phyloP scores from a whole-genome alignment of 2,113 vertebrate species.

The Hemibagrus wyckioides region DNA sequence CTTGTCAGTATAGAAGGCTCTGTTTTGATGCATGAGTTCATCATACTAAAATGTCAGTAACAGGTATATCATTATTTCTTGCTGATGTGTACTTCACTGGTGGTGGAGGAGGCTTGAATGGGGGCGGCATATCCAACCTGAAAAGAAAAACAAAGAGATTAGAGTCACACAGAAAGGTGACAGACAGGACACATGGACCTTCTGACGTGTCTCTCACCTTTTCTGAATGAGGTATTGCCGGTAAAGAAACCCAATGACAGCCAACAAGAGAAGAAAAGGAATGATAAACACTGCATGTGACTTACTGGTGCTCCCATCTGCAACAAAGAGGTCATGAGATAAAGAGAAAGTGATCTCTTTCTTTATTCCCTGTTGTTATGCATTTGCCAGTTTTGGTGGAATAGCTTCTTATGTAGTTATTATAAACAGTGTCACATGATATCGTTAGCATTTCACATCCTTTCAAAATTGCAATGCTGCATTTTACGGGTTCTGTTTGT shows the following conservation, averaged over 20 bases:
- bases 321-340: conserved; percentile 16
- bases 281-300: conserved; percentile 4
- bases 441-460: neutral
- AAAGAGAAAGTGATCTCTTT: neutral
- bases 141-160: conserved; percentile 12
- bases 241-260: conserved; percentile 52
- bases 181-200: neutral
- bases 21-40: neutral
- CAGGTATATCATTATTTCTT: conserved; percentile 1
- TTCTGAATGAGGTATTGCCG: conserved; percentile 51
- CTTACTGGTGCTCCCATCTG: neutral
- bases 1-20: neutral
- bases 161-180: conserved; percentile 1
- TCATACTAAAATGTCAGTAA: conserved; percentile 50
- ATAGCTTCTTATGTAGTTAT: neutral
- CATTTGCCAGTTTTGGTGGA: neutral
- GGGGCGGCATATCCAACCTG: conserved; percentile 67
- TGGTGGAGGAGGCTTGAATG: conserved; percentile 76
- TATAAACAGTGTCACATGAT: neutral
- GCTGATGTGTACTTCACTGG: conserved; percentile 67
- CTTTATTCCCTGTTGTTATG: neutral
- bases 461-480: neutral
- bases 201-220: conserved; percentile 53
- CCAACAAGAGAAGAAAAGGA: conserved; percentile 51
- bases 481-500: neutral